phyloP scores from a whole-genome alignment of 2,888 invertebrate genomes.

The Sipha maydis region DNA sequence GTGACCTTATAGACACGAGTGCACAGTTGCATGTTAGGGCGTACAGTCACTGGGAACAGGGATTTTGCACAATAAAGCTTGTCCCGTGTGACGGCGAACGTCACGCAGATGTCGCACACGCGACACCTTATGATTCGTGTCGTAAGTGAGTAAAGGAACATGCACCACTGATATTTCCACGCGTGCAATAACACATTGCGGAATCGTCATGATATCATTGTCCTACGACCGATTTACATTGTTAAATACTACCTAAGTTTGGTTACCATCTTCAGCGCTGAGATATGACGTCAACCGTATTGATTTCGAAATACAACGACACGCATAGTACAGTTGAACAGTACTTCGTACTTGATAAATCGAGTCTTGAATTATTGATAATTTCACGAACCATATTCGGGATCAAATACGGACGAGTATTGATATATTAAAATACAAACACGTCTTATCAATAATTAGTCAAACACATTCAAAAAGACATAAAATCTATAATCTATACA shows the following conservation, averaged over 20 bases:
- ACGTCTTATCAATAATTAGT: too few species aligned
- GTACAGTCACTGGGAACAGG: too few species aligned
- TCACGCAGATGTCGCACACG: conserved; percentile 12
- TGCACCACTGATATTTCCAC: not conserved
- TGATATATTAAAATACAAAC: too few species aligned
- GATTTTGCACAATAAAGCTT: not conserved
- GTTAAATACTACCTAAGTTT: not conserved
- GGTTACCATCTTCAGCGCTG: too few species aligned
- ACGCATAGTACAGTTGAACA: not conserved
- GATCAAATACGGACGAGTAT: too few species aligned
- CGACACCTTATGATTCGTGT: not conserved
- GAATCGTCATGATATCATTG: not conserved
- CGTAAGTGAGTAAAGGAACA: not conserved
- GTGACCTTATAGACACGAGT: too few species aligned
- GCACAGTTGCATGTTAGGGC: too few species aligned
- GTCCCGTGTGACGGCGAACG: not conserved
- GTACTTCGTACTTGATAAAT: not conserved
- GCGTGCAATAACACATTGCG: not conserved
- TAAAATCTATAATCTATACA: too few species aligned
- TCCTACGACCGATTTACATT: not conserved
- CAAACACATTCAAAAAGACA: too few species aligned
- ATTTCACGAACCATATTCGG: too few species aligned
- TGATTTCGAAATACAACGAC: not conserved
- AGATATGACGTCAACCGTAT: not conserved
- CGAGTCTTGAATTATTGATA: too few species aligned